A percentile compares a stretch with the other conserved stretches of the same genome.
Evolutionary conservation across 2,113 vertebrate genomes (phyloP).

Genomic region (Lamprotornis superbus): DNA sequence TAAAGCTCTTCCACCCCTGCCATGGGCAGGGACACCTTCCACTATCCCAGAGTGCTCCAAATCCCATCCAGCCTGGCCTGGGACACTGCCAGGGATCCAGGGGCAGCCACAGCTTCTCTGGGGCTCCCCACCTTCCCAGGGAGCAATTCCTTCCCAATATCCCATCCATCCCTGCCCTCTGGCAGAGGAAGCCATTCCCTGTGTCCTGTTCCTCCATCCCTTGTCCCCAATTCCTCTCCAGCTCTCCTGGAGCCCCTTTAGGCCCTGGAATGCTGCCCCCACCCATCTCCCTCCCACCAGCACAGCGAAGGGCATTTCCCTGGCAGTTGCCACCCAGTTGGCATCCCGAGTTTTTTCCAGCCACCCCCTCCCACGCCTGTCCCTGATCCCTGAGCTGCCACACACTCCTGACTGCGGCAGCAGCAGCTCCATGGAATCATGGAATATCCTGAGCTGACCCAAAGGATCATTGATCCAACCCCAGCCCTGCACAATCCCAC

Average conservation of each 20-base stretch:
- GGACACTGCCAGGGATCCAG: not conserved
- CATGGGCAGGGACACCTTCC: not conserved
- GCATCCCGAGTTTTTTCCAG: not conserved
- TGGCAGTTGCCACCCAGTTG: not conserved
- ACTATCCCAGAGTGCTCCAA: accelerated
- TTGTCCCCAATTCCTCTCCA: not conserved
- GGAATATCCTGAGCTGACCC: not conserved
- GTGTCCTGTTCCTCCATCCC: not conserved
- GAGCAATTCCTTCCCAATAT: accelerated
- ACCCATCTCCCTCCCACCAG: not conserved
- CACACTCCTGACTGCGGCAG: accelerated
- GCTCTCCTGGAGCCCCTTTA: not conserved
- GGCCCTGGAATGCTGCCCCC: not conserved
- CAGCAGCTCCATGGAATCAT: not conserved
- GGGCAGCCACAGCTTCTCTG: not conserved
- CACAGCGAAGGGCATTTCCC: not conserved
- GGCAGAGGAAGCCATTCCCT: not conserved
- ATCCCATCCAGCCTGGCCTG: accelerated
- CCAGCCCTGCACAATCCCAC: not conserved
- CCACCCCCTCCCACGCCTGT: not conserved
- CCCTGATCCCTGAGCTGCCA: not conserved
- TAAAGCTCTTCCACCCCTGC: not conserved
- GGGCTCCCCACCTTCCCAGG: accelerated
- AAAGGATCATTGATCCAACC: accelerated
- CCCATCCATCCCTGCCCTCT: accelerated